Evolutionary conservation across 2,888 invertebrate species (phyloP).

Genomic region (Ethmia dodecea): DNA sequence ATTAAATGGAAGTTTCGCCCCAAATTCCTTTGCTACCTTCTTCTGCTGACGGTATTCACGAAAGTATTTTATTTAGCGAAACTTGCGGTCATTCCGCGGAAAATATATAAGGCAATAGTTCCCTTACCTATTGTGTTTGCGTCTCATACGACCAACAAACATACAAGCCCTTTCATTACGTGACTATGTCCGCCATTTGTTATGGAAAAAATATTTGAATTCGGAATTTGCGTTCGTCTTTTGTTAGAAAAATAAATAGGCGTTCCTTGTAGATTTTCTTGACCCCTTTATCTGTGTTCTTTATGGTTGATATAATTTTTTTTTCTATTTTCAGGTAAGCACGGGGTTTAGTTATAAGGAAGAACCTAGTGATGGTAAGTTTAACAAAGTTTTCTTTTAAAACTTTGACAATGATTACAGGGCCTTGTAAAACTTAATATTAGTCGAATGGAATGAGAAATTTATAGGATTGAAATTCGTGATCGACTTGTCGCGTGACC

Average conservation of each 20-base stretch:
- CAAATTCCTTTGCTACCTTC: no score
- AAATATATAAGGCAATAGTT: constrained; percentile 45
- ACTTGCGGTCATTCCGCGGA: constrained; percentile 42
- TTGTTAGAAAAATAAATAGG: constrained; percentile 26
- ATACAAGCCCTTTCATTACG: constrained; percentile 37
- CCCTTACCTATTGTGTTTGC: constrained; percentile 25
- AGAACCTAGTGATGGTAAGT: constrained; percentile 26
- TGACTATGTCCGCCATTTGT: constrained; percentile 31
- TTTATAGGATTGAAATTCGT: no score
- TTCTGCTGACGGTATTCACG: constrained; percentile 29
- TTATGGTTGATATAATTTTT: constrained; percentile 19
- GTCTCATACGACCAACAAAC: constrained; percentile 22
- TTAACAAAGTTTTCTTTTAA: no score
- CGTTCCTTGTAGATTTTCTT: constrained; percentile 23
- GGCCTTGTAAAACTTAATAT: no score
- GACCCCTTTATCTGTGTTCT: constrained; percentile 24
- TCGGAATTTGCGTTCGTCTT: constrained; percentile 19
- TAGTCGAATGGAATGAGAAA: no score
- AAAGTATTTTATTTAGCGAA: constrained; percentile 41
- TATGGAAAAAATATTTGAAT: constrained; percentile 19
- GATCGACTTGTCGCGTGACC: no score
- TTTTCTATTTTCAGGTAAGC: constrained; percentile 49
- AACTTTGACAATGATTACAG: no score
- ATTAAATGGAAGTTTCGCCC: no score
- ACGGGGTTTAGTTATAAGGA: constrained; percentile 26